Conservation (phyloP, 2,797 vertebrate genomes). For the Gadopsis marmoratus region DNA sequence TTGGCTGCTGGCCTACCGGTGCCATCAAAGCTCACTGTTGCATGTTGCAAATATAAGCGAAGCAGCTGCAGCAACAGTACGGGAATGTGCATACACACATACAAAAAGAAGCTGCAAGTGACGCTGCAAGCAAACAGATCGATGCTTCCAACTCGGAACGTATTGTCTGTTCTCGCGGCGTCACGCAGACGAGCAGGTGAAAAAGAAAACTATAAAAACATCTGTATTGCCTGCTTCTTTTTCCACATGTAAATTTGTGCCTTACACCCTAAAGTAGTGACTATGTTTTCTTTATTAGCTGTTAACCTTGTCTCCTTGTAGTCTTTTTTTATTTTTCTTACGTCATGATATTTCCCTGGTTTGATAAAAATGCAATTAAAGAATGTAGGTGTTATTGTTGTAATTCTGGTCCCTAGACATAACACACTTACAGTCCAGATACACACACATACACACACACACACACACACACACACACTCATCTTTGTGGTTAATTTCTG, state of each 20-base stretch:
- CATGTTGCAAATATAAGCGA: slow-evolving; percentile 87
- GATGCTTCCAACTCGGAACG: slow-evolving; percentile 77
- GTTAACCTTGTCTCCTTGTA: slow-evolving; percentile 87
- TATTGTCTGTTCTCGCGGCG: slow-evolving; percentile 37
- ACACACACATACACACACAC: slow-evolving; percentile 28
- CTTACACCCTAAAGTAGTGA: slow-evolving; percentile 99
- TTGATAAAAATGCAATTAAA: slow-evolving; percentile 89
- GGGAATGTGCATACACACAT: slow-evolving; percentile 55
- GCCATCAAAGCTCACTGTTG: slow-evolving; percentile 91
- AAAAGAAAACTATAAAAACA: slow-evolving; percentile 60
- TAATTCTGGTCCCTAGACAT: slow-evolving; percentile 83
- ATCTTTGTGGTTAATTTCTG: slow-evolving; percentile 85
- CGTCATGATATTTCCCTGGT: slow-evolving; percentile 83
- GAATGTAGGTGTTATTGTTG: slow-evolving; percentile 88
- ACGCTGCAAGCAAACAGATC: slow-evolving; percentile 72
- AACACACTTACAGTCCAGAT: slow-evolving; percentile 64
- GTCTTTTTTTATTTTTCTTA: slow-evolving; percentile 81
- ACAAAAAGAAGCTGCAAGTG: slow-evolving; percentile 53
- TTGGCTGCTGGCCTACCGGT: slow-evolving; percentile 88
- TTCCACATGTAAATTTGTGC: slow-evolving; percentile 99
- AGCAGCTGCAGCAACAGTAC: slow-evolving; percentile 80
- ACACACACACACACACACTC: slow-evolving; percentile 47
- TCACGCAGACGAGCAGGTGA: slow-evolving; percentile 62
- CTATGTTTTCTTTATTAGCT: slow-evolving; percentile 90
- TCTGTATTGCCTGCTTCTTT: slow-evolving; percentile 90